Evolutionary conservation across 53 echinoderm and acorn worm species (phyloP), one percentile per base, ranked within the genome.

Genomic region (Echinarachnius parma): DNA sequence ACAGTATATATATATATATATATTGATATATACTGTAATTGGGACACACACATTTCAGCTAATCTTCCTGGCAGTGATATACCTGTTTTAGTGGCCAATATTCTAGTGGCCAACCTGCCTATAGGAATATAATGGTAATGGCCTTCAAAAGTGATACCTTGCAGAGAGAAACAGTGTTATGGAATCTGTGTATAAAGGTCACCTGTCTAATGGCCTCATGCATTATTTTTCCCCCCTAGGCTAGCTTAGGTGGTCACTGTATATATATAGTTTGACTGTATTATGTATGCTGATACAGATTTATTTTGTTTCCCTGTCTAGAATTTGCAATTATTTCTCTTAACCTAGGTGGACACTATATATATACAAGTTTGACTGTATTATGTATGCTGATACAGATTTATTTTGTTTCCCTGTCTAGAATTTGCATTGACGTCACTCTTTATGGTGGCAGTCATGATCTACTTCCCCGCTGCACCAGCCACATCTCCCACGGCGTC

Each of bases 391-490:
- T 45, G 46, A 2, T 15, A 37, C 9, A 19, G 33, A 20, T 35
- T 55, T 60, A 3, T 42, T 20, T 36, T 57, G 10, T 26, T 44
- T n/a, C n/a, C n/a, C 15, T 46, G 23, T 60, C 9, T 22, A 92
- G 93, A 89, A 46, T 89, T 82, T 61, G 81, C 63, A n/a, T 36
- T 75, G 68, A 66, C 85, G 5, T 76, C 60, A 28, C 16, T 89
- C 9, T 58, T 92, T 47, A 66, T 81, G 28, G 2, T 87, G n/a
- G 75, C 57, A 36, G 70, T 72, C 9, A 21, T 92, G 39, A 32
- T 92, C 39, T 92, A 92, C 80, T 92, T 86, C 49, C 92, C 92
- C 1, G 81, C 62, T 16, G 81, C 74, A 61, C 92, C 92, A 8
- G 78, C 84, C 13, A 50, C 78, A 21, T 88, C 92, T 36, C 92